Evolutionary conservation across 2,888 invertebrate species (phyloP), one percentile per base, ranked within the genome.

Genomic region (Drosophila nr. perissopoda): DNA sequence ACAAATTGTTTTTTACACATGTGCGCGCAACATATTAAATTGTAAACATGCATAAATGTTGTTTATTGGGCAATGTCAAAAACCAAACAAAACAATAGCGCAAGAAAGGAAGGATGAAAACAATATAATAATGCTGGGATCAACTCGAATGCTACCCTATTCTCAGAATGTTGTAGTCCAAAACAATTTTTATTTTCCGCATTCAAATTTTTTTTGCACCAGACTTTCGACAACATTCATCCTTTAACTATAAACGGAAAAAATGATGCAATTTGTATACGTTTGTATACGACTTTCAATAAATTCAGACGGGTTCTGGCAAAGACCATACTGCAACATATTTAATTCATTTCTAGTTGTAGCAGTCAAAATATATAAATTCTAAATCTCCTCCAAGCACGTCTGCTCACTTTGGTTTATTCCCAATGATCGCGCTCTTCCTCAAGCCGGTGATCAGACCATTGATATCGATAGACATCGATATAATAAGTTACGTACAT

Each of bases 1-100:
- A 80, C 82, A 83, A 83, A 83, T 84, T 84, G 83, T 84, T 83
- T 82, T 84, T 83, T 79, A 79, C 83, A 83, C 83, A 84, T 82
- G 84, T 83, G 82, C 84, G 83, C 84, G 76, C 81, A 84, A 82
- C 84, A 84, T 82, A 83, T 83, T 82, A 83, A 83, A 84, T 84
- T 83, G 85, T 84, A 84, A 83, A 84, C 83, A 83, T 82, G 82
- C 79, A 84, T 82, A 79, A 84, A 82, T 78, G 84, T 78, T 83
- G 78, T 82, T 82, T 82, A 83, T 82, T 80, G 81, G 78, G 60
- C 76, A 76, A 68, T 49, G 62, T 54, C 76, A 62, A 56, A 69
- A 60, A 68, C 71, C 31, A 65, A 78, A 71, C 80, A 71, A 71
- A 68, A 80, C 80, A 78, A 78, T 63, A 66, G 63, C 68, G 27